Evolutionary conservation across 2,888 invertebrate genomes (phyloP), one percentile per base, ranked within the genome.

Genomic region (Theodoxus fluviatilis): DNA sequence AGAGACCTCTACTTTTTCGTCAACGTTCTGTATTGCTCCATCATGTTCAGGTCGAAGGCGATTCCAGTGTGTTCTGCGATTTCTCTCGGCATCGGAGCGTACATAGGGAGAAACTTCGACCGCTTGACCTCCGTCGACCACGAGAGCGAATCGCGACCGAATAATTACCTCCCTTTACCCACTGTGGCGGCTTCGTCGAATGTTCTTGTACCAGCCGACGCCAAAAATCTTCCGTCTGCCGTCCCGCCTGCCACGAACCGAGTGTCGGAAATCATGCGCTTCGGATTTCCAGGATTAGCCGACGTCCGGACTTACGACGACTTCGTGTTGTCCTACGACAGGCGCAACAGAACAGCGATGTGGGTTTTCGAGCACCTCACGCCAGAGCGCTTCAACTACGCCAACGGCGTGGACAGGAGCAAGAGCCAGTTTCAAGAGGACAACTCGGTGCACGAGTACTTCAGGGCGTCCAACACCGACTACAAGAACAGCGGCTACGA

Each of bases 321-420:
- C 87, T 98, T 91, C 88, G 94, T 98, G 22, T 86, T 98, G 18
- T 95, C 96, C 0, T 99, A 98, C 81, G 98, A 99, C 85, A 80
- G 85, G 35, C 79, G 90, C 75, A 95, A 92, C 78, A 90, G 94
- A 75, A 93, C 95, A 1, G 94, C 98, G 0, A 91, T 95, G 84
- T 99, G 98, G 98, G 98, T 98, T 0, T 95, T 98, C 85, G 99
- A 99, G 86, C 98, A 98, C 84, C 87, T 99, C 43, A 96, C 94
- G 0, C 90, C 91, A 66, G 93, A 93, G 0, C 91, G 91, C 76
- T 88, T 96, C 0, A 90, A 90, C 68, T 75, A 70, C 31, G 75
- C 74, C 35, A 73, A 76, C 6, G 69, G 65, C 81, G 84, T 84
- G 0, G 83, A 87, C 71, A 71, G 89, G 68, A 76, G 79, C 3